Base-by-base conservation (phyloP, 2,113 vertebrate species). In the Caretta caretta region DNA sequence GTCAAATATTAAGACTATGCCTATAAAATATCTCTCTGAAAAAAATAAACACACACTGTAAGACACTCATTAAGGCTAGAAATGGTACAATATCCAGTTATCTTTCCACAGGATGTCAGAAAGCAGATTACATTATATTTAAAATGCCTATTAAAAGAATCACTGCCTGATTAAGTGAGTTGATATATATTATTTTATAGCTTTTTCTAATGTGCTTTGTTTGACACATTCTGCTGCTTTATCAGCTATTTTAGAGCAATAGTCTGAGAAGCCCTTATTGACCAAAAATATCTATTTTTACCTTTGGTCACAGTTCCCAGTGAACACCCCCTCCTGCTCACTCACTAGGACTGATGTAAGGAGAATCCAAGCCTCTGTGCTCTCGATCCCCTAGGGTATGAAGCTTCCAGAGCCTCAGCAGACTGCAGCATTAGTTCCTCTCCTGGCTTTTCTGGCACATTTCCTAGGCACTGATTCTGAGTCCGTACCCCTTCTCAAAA, bases 101-200 rank as follows among this genome's bases (percentile, higher is more conserved):
- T 89, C 22, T 4, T 90, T 9, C 46, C 69, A 89, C 0, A 10
- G 83, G 87, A 82, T 91, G 46, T 88, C 48, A 83, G 42, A 69
- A 89, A 84, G 85, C 14, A 95, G 10, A 83, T 83, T 75, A 56
- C 42, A 86, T 11, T 35, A 7, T 69, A 65, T 24, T 86, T 93
- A 29, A 95, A 93, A 95, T 94, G 78, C 54, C 56, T 69, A 22
- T 90, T 93, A 94, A 88, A 88, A 85, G 50, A 88, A 93, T 1
- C 1, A 4, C 83, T 87, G 53, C 92, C 57, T 75, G 65, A 93
- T 46, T 5, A 76, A 42, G 82, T 0, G 0, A 80, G 83, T 94
- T 88, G 5, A 49, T 87, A 86, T 86, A 62, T 80, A 22, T 38
- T 56, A 29, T 80, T 91, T 95, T 94, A 94, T 17, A 97, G 86